phyloP scores from a whole-genome alignment of 1,140 invertebrate genomes.

The Mactra quadrangularis region DNA sequence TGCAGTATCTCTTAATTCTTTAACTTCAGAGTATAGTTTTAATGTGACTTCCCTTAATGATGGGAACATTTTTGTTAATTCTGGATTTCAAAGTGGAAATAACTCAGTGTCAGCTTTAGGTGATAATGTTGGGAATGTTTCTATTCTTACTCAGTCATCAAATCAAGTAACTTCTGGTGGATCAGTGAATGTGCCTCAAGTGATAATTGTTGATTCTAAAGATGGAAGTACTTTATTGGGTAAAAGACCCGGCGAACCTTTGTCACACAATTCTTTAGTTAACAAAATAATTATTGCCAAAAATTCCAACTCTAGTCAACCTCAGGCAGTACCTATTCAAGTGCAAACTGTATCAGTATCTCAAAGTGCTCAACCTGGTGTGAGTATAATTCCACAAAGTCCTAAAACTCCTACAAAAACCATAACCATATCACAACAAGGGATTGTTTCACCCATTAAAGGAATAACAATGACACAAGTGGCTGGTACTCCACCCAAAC shows the following conservation, averaged over 20 bases:
- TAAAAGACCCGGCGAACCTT: constrained; percentile 68
- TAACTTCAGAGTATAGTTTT: constrained; percentile 22
- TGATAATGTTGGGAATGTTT: constrained; percentile 23
- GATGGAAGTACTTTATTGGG: constrained; percentile 63
- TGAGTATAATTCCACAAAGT: constrained; percentile 61
- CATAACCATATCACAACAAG: constrained; percentile 87
- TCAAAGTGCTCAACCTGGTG: constrained; percentile 31
- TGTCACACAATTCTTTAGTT: constrained; percentile 68
- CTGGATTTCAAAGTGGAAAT: constrained; percentile 42
- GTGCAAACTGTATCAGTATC: constrained; percentile 65
- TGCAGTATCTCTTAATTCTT: constrained; percentile 2
- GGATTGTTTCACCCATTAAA: constrained; percentile 75
- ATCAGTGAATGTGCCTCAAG: constrained; percentile 49
- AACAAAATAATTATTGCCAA: constrained; percentile 87
- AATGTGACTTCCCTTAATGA: not conserved
- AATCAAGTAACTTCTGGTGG: constrained; percentile 29
- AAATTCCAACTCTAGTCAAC: constrained; percentile 81
- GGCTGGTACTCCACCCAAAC: constrained; percentile 77
- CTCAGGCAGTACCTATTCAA: constrained; percentile 75
- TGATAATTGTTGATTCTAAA: constrained; percentile 61
- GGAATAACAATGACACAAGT: constrained; percentile 47
- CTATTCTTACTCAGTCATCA: not conserved
- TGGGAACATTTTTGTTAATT: constrained; percentile 31
- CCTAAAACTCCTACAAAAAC: constrained; percentile 86
- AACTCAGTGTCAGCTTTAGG: constrained; percentile 45